Evolutionary conservation across 2,888 invertebrate species (phyloP).

Genomic region (Tachina grossa): DNA sequence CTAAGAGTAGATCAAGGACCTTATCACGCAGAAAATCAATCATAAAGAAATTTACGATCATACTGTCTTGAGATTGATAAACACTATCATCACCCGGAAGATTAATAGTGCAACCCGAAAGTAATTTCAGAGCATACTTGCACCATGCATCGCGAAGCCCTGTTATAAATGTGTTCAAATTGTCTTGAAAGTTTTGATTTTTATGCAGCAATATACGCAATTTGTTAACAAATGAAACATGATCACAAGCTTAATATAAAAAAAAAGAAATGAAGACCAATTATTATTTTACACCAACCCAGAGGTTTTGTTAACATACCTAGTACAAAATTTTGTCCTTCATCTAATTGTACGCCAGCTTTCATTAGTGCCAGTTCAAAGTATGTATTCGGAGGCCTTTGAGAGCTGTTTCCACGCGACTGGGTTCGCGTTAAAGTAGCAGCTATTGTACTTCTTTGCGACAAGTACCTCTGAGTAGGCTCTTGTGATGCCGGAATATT

Average conservation of each 20-base stretch:
- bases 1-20: slow-evolving; percentile 85
- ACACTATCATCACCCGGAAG: slow-evolving; percentile 78
- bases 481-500: slow-evolving; percentile 81
- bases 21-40: slow-evolving; percentile 86
- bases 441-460: slow-evolving; percentile 80
- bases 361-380: slow-evolving; percentile 80
- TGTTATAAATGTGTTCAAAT: slow-evolving; percentile 84
- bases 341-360: slow-evolving; percentile 79
- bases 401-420: slow-evolving; percentile 74
- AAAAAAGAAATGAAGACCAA: slow-evolving; percentile 7
- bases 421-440: slow-evolving; percentile 79
- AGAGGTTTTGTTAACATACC: slow-evolving; percentile 67
- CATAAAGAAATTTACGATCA: slow-evolving; percentile 86
- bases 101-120: slow-evolving; percentile 80
- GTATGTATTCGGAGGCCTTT: slow-evolving; percentile 80
- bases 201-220: slow-evolving; percentile 83
- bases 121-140: slow-evolving; percentile 77
- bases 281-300: not conserved
- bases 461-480: slow-evolving; percentile 81
- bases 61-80: slow-evolving; percentile 84
- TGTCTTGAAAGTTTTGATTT: slow-evolving; percentile 84
- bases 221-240: slow-evolving; percentile 83
- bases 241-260: slow-evolving; percentile 81
- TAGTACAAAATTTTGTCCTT: slow-evolving; percentile 79
- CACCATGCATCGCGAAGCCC: slow-evolving; percentile 83